Evolutionary conservation across 1,140 invertebrate species (phyloP), one percentile per base, ranked within the genome.

Genomic region (Araneus ventricosus): DNA sequence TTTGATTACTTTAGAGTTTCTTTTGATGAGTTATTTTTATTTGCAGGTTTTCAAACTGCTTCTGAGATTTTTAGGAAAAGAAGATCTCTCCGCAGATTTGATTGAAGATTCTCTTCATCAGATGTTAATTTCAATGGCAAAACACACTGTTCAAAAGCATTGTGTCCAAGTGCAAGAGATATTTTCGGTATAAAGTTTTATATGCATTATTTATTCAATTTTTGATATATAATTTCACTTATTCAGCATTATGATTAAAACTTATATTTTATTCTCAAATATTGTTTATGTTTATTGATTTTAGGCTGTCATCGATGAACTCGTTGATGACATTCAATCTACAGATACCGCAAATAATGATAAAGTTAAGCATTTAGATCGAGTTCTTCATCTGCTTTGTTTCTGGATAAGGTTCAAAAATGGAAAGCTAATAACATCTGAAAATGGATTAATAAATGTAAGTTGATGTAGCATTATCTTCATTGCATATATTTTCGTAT

Each of bases 91-190:
- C 85, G 67, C 45, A 34, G 27, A 90, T 27, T 82, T 80, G 87
- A 90, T 93, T 22, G 80, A 88, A 57, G n/a, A 87, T 85, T n/a
- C 61, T 61, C 70, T 94, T 24, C 30, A 6, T 34, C 85, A 86
- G 45, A 93, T 67, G 14, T 86, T 94, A 34, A 59, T 14, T 52
- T 82, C 86, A 52, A 94, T 94, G 89, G 92, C 90, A 30, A 90
- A 91, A n/a, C 91, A 94, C 84, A 93, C 94, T 24, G 59, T 63
- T 24, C 88, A 93, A 67, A 93, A 90, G 14, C 85, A 93, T 45
- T 92, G 85, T 57, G 41, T 70, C 20, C 20, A 92, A 14, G 86
- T 94, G 4, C 94, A 94, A 91, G 92, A 92, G n/a, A 75, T 84
- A 57, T 94, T 94, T 88, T 94, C 70, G 86, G 93, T 75, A 63